Evolutionary conservation across 2,888 invertebrate species (phyloP).

Genomic region (Griposia aprilina): DNA sequence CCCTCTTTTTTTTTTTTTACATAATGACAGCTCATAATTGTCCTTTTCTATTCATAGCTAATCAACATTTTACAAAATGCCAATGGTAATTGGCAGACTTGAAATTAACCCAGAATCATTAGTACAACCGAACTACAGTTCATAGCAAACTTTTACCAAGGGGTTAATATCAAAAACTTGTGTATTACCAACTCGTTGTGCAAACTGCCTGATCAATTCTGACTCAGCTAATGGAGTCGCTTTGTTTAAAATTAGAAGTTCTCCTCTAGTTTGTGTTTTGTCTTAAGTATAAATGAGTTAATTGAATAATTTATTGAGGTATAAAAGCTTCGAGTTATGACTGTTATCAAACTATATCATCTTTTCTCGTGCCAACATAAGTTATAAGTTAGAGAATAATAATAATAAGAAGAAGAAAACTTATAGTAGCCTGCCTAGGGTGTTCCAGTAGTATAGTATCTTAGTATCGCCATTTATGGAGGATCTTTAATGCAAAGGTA

Average conservation of each 20-base stretch:
- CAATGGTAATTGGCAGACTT: background rate
- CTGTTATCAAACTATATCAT: constrained; percentile 26
- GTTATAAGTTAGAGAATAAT: too few relatives aligned
- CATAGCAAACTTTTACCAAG: constrained; percentile 9
- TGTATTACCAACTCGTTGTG: constrained; percentile 34
- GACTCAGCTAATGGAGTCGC: constrained; percentile 46
- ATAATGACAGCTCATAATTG: too few relatives aligned
- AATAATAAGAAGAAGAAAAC: too few relatives aligned
- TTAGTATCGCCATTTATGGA: too few relatives aligned
- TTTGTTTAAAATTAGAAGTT: constrained; percentile 55
- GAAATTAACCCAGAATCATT: background rate
- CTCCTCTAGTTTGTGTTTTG: constrained; percentile 33
- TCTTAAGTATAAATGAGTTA: constrained; percentile 28
- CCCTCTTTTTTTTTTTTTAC: background rate
- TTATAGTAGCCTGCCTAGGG: too few relatives aligned
- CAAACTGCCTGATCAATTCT: constrained; percentile 45
- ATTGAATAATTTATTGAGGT: constrained; percentile 52
- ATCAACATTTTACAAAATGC: background rate
- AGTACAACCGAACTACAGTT: background rate
- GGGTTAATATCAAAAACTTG: constrained; percentile 34
- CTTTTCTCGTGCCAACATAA: too few relatives aligned
- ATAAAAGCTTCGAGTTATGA: constrained; percentile 37
- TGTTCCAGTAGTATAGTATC: too few relatives aligned
- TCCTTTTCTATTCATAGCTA: background rate
- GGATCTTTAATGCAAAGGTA: too few relatives aligned